Percentiles rank a stretch among this genome's conserved stretches.
Conservation (phyloP, 2,797 vertebrate genomes). For the Tenualosa ilisha region DNA sequence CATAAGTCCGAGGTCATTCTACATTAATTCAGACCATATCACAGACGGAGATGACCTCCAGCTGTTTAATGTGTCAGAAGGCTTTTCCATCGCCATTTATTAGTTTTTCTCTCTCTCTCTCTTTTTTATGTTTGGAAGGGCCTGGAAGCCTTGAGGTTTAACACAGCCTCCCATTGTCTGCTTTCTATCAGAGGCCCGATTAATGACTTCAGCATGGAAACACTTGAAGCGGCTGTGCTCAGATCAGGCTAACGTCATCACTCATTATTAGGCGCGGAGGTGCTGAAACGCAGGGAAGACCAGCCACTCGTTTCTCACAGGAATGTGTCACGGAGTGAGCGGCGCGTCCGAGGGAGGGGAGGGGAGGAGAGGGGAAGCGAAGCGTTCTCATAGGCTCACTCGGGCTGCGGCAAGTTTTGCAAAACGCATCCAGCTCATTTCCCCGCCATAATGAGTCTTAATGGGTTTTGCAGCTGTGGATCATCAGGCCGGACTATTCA, state of each 20-base stretch:
- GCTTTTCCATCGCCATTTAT: slow-evolving; percentile 66
- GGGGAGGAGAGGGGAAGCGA: not conserved
- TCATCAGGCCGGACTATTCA: slow-evolving; percentile 79
- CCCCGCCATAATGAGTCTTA: slow-evolving; percentile 77
- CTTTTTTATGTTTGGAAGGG: slow-evolving; percentile 59
- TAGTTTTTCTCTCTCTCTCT: slow-evolving; percentile 45
- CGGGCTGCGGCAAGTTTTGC: slow-evolving; percentile 67
- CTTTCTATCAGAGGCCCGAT: slow-evolving; percentile 65
- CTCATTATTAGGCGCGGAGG: slow-evolving; percentile 56
- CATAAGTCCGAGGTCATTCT: not conserved
- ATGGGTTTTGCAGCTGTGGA: slow-evolving; percentile 81
- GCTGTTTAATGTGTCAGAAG: slow-evolving; percentile 57
- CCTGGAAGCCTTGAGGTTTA: slow-evolving; percentile 71
- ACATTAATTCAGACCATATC: slow-evolving; percentile 31
- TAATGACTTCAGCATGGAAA: slow-evolving; percentile 68
- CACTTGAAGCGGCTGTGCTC: slow-evolving; percentile 61
- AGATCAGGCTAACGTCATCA: slow-evolving; percentile 64
- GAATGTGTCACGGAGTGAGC: not conserved
- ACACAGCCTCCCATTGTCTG: slow-evolving; percentile 55
- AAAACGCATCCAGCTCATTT: slow-evolving; percentile 84
- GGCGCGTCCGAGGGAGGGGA: not conserved
- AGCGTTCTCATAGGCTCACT: not conserved
- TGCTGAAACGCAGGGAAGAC: slow-evolving; percentile 48
- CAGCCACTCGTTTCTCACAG: slow-evolving; percentile 22
- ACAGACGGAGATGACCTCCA: slow-evolving; percentile 62